Evolutionary conservation across 2,797 vertebrate genomes (phyloP).

Genomic region (Amblyraja radiata): DNA sequence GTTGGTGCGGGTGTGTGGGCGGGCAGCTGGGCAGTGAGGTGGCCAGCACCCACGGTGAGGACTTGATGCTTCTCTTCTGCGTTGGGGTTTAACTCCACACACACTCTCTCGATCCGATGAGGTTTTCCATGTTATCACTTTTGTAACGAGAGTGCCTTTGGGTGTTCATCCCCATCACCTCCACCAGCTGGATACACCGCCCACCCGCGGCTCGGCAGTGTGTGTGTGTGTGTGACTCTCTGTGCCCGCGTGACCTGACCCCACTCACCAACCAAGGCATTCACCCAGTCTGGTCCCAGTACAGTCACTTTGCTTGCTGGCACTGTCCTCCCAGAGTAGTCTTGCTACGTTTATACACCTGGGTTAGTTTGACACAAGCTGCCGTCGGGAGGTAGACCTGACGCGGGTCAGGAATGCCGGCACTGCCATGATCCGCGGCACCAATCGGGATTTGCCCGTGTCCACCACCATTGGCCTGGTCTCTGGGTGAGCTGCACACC

Average conservation of each 20-base stretch:
- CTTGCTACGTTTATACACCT: too few species aligned
- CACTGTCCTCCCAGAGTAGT: not conserved
- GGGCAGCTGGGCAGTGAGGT: too few species aligned
- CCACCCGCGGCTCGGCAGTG: not conserved
- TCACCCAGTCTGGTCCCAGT: not conserved
- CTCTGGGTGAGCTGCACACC: not conserved
- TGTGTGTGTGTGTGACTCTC: not conserved
- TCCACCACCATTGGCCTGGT: not conserved
- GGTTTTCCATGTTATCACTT: not conserved
- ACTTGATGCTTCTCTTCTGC: not conserved
- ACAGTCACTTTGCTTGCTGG: not conserved
- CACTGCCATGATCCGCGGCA: not conserved
- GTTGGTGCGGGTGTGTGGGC: not conserved
- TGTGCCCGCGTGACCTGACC: not conserved
- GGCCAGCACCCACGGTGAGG: not conserved
- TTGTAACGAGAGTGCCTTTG: constrained; percentile 4
- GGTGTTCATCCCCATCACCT: not conserved
- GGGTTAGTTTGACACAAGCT: not conserved
- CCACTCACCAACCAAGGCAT: not conserved
- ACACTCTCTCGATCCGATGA: not conserved
- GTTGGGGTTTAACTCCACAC: not conserved
- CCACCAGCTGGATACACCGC: not conserved
- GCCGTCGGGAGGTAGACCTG: not conserved
- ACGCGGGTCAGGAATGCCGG: not conserved
- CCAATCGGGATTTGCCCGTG: not conserved